Base-by-base conservation (phyloP, 2,797 vertebrate genomes). In the Chaunax sp. region DNA sequence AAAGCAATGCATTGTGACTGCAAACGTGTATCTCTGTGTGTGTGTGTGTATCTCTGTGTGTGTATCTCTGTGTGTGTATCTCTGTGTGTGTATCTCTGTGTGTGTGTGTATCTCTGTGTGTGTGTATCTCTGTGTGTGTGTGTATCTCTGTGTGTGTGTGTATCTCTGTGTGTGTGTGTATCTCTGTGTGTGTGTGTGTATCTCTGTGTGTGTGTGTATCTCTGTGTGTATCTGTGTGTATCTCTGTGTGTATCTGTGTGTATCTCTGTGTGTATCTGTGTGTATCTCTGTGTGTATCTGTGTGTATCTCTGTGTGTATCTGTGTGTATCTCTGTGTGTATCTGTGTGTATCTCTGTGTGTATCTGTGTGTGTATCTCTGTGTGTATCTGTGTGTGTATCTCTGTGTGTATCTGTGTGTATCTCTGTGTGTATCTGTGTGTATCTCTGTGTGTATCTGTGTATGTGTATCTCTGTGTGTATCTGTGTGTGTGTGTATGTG, bases 1-100 rank as follows among this genome's bases (percentile, higher is more conserved):
- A 38, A 72, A 50, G 38, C 41, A 55, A 43, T 67, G 45, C 41
- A 61, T 67, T 41, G 25, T 55, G 10, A 35, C 16, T 54, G 43
- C 30, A 61, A 52, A 22, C 20, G 30, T 50, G 37, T 46, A 20
- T n/a, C n/a, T n/a, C n/a, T n/a, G n/a, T n/a, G n/a, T n/a, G n/a
- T 12, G 38, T 45, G 44, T 12, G 38, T 38, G 51, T 52, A 13
- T 51, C 43, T 26, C 43, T 50, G 20, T 38, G 38, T 58, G 28
- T 46, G 37, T 15, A n/a, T n/a, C n/a, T n/a, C n/a, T n/a, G n/a
- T n/a, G n/a, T n/a, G n/a, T n/a, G n/a, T n/a, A n/a, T n/a, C n/a
- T n/a, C n/a, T 12, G 38, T 45, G 44, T 12, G 38, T 38, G 51
- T 52, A 13, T 51, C 43, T 26, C 43, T 50, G 20, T 38, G 38